Evolutionary conservation across 2,113 vertebrate species (phyloP), one percentile per base, ranked within the genome.

Genomic region (Lota lota): DNA sequence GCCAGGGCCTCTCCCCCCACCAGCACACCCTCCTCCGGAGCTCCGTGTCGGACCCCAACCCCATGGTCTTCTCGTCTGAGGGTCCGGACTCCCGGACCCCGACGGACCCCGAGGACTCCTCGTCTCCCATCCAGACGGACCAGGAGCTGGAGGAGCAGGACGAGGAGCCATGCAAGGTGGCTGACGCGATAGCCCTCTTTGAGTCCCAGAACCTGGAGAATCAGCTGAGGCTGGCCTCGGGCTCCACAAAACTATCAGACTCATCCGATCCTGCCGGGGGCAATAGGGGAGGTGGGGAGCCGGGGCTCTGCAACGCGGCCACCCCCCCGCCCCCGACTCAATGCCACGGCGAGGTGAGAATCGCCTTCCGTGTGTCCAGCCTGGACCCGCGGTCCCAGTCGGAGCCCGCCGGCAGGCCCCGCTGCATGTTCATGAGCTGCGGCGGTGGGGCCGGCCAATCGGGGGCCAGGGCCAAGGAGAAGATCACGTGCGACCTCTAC

Each of bases 401-500:
- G 0, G 95, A 95, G 7, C 83, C 92, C 0, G 81, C 81, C 0
- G 86, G 84, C 0, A 87, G 90, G 3, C 90, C 90, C 0, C 92
- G 89, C 62, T 94, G 94, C 63, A 92, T 95, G 84, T 94, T 95
- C 47, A 92, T 94, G 67, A 93, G 93, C 74, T 95, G 94, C 22
- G 88, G 93, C 7, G 85, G 92, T 0, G 90, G 92, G 0, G 80
- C 81, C 56, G 64, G 87, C 6, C 90, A 93, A 54, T 80, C 89
- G 0, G 88, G 83, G 0, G 84, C 93, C 33, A 83, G 94, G 28
- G 85, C 93, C 83, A 96, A 97, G 89, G 96, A 97, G 87, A 96
- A 97, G 89, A 98, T 98, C 84, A 98, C 96, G 2, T 97, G 96
- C 0, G 96, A 98, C 90, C 90, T 98, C 19, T 97, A 98, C 87